Evolutionary conservation across 2,888 invertebrate genomes (phyloP), one percentile per base, ranked within the genome.

Genomic region (Lycophotia porphyrea): DNA sequence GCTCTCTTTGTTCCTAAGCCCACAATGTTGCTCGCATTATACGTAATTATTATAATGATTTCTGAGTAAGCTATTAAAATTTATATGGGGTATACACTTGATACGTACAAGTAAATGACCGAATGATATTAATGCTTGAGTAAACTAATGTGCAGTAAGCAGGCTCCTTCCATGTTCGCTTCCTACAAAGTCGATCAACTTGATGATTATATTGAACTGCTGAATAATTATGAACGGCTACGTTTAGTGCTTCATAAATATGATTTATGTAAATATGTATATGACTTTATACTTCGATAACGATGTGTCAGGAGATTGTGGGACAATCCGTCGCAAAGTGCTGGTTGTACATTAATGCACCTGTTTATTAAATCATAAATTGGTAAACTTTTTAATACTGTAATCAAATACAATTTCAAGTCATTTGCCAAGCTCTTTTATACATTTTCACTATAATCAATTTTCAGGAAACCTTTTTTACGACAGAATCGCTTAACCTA

Each of bases 41-140:
- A 86, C 82, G 85, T 90, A 88, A 91, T 90, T 91, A 90, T 90
- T 86, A 85, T 89, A 89, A 90, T 87, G 84, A 87, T 87, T 85
- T 85, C 86, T 84, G 86, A 85, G 84, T 88, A 87, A 88, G 83
- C 84, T 79, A 88, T 88, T 87, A 84, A 84, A 84, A 81, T 84
- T 65, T 88, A 88, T 85, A 80, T 80, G 68, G 61, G 52, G 71
- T 70, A 78, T 87, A 74, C 75, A 78, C 85, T 80, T 85, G 78
- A 87, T 88, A 86, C 77, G 65, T 76, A 79, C 78, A 79, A 74
- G 69, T 74, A 81, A 76, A 79, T 84, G 87, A 71, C 71, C 76
- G 44, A 84, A 87, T 81, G 79, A 80, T 82, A 84, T 87, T 81
- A 88, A 76, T 82, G 79, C 77, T 87, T 78, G 74, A 75, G 78